A percentile compares a stretch with the other conserved stretches of the same genome.
These are phyloP conservation scores for Xenops minutus DNA, from an alignment of 2,797 vertebrate species.

Conservation along the genomic window DNA sequence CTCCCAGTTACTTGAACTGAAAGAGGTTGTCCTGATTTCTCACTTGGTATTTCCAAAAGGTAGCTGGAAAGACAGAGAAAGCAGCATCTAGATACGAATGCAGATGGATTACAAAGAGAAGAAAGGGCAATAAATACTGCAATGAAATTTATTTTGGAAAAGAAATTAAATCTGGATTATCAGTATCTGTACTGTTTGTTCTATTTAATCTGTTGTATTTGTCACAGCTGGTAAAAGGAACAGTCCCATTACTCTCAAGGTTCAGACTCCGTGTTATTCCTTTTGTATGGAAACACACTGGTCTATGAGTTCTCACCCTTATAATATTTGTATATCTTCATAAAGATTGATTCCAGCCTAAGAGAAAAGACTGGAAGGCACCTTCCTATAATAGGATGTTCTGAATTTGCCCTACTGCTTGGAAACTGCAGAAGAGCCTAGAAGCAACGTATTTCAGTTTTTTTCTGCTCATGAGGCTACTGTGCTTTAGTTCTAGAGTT, in stretches of 20 bases:
- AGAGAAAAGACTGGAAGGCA: background rate
- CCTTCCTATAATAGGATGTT: background rate
- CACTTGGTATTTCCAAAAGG: background rate
- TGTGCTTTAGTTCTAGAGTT: background rate
- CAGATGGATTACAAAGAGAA: background rate
- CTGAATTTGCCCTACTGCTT: background rate
- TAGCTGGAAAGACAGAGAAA: background rate
- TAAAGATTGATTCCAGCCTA: background rate
- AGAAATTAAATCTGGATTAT: background rate
- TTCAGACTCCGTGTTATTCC: background rate
- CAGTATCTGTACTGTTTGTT: background rate
- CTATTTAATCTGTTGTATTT: background rate
- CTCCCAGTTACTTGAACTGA: background rate
- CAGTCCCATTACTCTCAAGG: background rate
- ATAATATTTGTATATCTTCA: background rate
- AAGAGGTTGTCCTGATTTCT: background rate
- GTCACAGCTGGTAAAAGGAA: background rate
- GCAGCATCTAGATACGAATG: background rate
- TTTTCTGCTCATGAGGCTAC: background rate
- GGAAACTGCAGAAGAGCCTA: background rate
- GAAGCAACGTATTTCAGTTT: background rate
- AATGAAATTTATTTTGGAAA: background rate
- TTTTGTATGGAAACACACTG: background rate
- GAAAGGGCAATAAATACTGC: background rate
- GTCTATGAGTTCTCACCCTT: background rate